Base-by-base conservation (phyloP, 1,140 invertebrate species). In the Caligus rogercresseyi region DNA sequence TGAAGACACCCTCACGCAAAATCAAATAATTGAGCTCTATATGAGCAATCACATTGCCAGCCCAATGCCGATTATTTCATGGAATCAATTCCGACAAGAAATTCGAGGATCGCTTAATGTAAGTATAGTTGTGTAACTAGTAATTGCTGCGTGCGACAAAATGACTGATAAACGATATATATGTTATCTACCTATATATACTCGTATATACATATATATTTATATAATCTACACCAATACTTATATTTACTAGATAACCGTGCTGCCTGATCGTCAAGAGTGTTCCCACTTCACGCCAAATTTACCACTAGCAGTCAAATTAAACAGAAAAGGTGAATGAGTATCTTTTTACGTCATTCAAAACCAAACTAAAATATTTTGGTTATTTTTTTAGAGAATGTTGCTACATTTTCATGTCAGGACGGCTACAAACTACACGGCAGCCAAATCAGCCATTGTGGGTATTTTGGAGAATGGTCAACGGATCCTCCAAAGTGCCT, bases 81-180 rank as follows among this genome's bases (percentile, higher is more conserved):
- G 83, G 83, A 73, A 78, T 0, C 76, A 81, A 65, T 75, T 83
- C 64, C 73, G 77, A 56, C 68, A 71, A 19, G 71, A 76, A 15
- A 69, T 81, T 52, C 71, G 74, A 16, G 83, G 83, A 18, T 71
- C 76, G 20, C 67, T 83, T n/a, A 64, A 69, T 68, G 75, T 79
- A 70, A 67, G 65, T 67, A 20, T 4, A 26, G 53, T 56, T 19
- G 43, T 4, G 21, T 58, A 25, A 63, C 65, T 43, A 51, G 55
- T 64, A 64, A n/a, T 60, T 26, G 21, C 54, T 55, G 58, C 2
- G 23, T 54, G 51, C n/a, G 66, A n/a, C n/a, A n/a, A n/a, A n/a
- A n/a, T n/a, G n/a, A n/a, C n/a, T n/a, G n/a, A n/a, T n/a, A n/a
- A n/a, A n/a, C n/a, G n/a, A n/a, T n/a, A n/a, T n/a, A n/a, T n/a